Base-by-base conservation (phyloP, 2,113 vertebrate species). In the Acanthisitta chloris region DNA sequence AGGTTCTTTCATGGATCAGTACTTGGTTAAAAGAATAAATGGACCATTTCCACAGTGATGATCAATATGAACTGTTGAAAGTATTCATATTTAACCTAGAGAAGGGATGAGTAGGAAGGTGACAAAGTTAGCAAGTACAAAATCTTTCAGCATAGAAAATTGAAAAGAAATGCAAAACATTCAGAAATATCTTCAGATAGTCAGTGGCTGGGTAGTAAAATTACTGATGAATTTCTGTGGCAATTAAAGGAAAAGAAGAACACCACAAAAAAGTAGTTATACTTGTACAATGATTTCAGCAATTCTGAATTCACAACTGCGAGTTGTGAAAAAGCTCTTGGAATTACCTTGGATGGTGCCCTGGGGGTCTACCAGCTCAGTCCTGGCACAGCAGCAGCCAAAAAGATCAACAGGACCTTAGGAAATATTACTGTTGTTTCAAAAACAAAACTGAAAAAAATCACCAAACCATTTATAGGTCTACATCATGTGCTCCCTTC, bases 101-200 rank as follows among this genome's bases (percentile, higher is more conserved):
- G 84, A 92, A 73, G 38, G 26, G 51, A 95, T 90, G 79, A 97
- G 86, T 96, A 92, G 91, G 96, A 92, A 93, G 86, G 91, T 95
- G 95, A 58, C 83, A 86, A 81, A 94, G 76, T 96, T 94, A 96
- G 24, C 88, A 90, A 93, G 82, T 93, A 93, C 94, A 95, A 64
- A 93, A 88, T 92, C 86, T 93, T 94, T 93, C 67, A 86, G 72
- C 67, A n/a, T 14, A 92, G 82, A 83, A 70, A 95, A 96, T 95
- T 92, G 49, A 90, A 95, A 95, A 94, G 87, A 87, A 46, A 76
- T 74, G 49, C 29, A 67, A 58, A 92, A 86, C 66, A 82, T 96
- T 93, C 79, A 86, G 59, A 93, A 88, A 57, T 31, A 62, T 88
- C 66, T 95, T 76, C 90, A 86, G 72, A 88, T 58, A 94, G 71